Percentiles rank a stretch among this genome's conserved stretches.
These are phyloP conservation scores for Acridotheres tristis DNA, from an alignment of 2,797 vertebrate species.

Conservation along the genomic window DNA sequence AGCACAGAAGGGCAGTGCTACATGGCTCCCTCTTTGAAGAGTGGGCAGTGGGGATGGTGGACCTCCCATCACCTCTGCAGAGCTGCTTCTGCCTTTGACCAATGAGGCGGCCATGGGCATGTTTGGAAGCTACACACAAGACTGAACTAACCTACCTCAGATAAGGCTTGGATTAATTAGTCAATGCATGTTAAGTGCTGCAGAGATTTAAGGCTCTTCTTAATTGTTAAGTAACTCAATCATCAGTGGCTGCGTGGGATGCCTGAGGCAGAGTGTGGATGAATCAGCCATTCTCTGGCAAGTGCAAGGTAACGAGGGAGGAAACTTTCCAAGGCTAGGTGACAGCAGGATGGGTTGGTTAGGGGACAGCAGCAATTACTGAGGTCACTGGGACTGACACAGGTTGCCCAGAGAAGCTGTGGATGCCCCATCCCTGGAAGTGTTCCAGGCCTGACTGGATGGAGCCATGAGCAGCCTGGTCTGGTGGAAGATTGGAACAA, in stretches of 20 bases:
- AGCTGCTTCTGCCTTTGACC: neutral
- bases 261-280: constrained; percentile 21
- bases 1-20: neutral
- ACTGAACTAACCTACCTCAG: constrained; percentile 57
- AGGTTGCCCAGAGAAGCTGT: neutral
- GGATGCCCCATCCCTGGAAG: neutral
- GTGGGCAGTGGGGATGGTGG: neutral
- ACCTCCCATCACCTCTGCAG: neutral
- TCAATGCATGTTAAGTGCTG: constrained; percentile 51
- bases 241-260: constrained; percentile 52
- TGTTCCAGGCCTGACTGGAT: neutral
- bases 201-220: constrained; percentile 52
- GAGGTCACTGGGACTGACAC: neutral
- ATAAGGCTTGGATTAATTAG: constrained; percentile 55
- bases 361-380: neutral
- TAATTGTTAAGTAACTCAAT: constrained; percentile 54
- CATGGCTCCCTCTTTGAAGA: neutral
- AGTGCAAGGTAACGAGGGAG: neutral
- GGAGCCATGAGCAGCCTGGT: neutral
- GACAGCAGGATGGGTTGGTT: neutral
- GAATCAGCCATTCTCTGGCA: constrained; percentile 33
- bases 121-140: constrained; percentile 33
- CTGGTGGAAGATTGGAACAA: neutral
- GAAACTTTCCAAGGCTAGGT: constrained; percentile 18
- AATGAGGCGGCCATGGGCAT: neutral